Evolutionary conservation across 2,797 vertebrate genomes (phyloP).

Genomic region (Mycteria americana): DNA sequence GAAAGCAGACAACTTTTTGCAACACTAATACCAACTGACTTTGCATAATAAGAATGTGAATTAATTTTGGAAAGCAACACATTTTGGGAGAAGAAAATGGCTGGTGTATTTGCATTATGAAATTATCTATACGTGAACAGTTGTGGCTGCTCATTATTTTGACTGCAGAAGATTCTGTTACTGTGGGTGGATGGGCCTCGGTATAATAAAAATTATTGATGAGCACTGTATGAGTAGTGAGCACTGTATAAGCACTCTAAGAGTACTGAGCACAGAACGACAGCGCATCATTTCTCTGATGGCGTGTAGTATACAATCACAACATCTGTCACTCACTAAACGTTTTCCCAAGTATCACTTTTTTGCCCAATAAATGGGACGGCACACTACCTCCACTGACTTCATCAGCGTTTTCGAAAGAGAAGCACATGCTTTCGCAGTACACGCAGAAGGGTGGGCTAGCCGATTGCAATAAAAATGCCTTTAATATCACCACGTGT

Average conservation of each 20-base stretch:
- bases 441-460: background rate
- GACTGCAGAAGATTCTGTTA: background rate
- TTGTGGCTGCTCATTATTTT: fast-evolving
- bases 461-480: background rate
- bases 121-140: background rate
- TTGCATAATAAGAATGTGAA: background rate
- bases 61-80: background rate
- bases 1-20: conserved; percentile 16
- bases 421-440: background rate
- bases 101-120: fast-evolving
- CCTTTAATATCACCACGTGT: background rate
- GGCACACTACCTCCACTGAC: background rate
- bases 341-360: fast-evolving
- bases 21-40: background rate
- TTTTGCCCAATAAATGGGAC: background rate
- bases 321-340: background rate
- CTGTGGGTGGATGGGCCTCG: background rate
- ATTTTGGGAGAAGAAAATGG: background rate
- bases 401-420: background rate
- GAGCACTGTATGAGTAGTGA: background rate
- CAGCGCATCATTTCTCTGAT: fast-evolving
- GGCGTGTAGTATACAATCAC: background rate
- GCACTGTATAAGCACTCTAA: background rate
- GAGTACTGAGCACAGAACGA: background rate
- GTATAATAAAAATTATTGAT: background rate